Percentiles rank a stretch among this genome's conserved stretches.
phyloP scores from a whole-genome alignment of 1,140 invertebrate genomes.

The Pseudomyrmex sp. region DNA sequence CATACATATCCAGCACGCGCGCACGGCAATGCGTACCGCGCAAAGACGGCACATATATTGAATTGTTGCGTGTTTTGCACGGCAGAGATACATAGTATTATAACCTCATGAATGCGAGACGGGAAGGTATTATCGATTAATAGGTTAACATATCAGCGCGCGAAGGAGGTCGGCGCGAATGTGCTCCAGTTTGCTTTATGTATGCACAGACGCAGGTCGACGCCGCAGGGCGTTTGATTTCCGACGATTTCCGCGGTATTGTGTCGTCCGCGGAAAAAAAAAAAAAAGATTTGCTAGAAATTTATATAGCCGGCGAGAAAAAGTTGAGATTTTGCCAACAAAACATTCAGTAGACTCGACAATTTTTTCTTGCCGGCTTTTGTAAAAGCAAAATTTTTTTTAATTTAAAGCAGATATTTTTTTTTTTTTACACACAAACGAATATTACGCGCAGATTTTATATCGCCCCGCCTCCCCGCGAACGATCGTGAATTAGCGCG shows the following conservation, averaged over 20 bases:
- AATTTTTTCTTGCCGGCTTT: too few relatives aligned
- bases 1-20: not conserved
- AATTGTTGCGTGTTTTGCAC: constrained; percentile 63
- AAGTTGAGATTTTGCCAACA: too few relatives aligned
- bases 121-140: constrained; percentile 59
- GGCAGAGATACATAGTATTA: constrained; percentile 37
- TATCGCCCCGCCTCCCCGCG: too few relatives aligned
- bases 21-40: constrained; percentile 31
- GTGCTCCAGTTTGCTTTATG: constrained; percentile 21
- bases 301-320: too few relatives aligned
- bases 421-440: too few relatives aligned
- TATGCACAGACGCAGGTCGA: not conserved
- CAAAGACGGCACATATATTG: constrained; percentile 14
- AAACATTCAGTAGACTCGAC: too few relatives aligned
- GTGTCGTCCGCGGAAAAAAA: too few relatives aligned
- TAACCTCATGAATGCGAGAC: constrained; percentile 52
- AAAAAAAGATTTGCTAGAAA: too few relatives aligned
- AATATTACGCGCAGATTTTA: too few relatives aligned
- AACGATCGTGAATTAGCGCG: too few relatives aligned
- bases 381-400: too few relatives aligned
- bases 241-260: not conserved
- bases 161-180: constrained; percentile 28
- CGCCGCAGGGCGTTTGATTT: not conserved
- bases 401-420: too few relatives aligned
- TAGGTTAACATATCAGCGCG: constrained; percentile 42